Conservation (phyloP, 35 echinoderm and acorn worm genomes). For the Chiridota heheva region DNA sequence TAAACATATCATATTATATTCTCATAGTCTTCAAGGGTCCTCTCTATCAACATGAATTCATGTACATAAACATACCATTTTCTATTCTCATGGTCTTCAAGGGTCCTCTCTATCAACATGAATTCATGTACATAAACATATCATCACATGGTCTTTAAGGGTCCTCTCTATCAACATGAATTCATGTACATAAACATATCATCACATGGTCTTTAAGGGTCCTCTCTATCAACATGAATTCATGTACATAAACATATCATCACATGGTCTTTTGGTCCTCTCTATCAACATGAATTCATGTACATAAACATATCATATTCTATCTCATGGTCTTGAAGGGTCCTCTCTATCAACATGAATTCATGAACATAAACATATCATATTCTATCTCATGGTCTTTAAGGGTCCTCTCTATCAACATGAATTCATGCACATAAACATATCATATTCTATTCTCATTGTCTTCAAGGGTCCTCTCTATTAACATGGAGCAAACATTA, state of each 20-base stretch:
- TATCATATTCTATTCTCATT: conserved; percentile 91
- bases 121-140: conserved; percentile 82
- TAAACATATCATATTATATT: conserved; percentile 85
- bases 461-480: conserved; percentile 90
- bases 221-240: too few species aligned
- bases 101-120: too few species aligned
- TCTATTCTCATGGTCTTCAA: too few species aligned
- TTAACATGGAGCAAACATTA: not conserved
- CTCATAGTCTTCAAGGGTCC: conserved; percentile 88
- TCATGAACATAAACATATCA: conserved; percentile 84
- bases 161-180: too few species aligned
- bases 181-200: conserved; percentile 88
- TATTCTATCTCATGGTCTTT: conserved; percentile 95
- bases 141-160: conserved; percentile 91
- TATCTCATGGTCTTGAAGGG: too few species aligned
- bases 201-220: conserved; percentile 85
- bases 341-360: too few species aligned
- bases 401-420: conserved; percentile 71
- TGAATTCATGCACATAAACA: conserved; percentile 72
- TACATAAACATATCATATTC: too few species aligned
- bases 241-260: too few species aligned
- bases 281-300: too few species aligned
- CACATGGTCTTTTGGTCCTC: too few species aligned
- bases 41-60: conserved; percentile 62
- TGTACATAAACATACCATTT: too few species aligned